Base-by-base conservation (phyloP, 2,113 vertebrate genomes). In the Ceyx melanurus region DNA sequence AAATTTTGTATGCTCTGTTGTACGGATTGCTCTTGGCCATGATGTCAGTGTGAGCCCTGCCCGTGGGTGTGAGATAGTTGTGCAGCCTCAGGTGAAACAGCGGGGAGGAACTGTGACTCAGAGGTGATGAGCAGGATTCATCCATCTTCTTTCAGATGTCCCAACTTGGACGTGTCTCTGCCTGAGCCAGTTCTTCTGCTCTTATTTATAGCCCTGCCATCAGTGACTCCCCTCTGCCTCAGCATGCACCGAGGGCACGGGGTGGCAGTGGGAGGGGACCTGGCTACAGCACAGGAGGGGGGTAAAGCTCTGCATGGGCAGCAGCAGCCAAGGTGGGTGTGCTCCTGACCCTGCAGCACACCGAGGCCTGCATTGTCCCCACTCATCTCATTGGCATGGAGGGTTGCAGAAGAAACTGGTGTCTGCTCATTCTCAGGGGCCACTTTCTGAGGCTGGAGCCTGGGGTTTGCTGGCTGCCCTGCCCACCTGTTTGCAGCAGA, bases 201-300 rank as follows among this genome's bases (percentile, higher is more conserved):
- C 43, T 46, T 48, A 0, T 82, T 79, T 79, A 6, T 20, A 18
- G 61, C 8, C 15, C 57, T 84, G 80, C 82, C 42, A 11, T 3
- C 65, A 40, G 23, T 64, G 70, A 14, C 35, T 46, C 35, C 3
- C 9, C 65, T 43, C 7, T 7, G 22, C 53, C 54, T 64, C 20
- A 3, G 22, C 0, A 1, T 5, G 33, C 9, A 0, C 29, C 3
- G 0, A 61, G 77, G 70, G 25, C 73, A 29, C n/a, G 2, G 19
- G 17, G 6, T 37, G 40, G 5, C 45, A 18, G 33, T 5, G 6
- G 4, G 2, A 18, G 23, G 28, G 18, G 17, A 29, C 53, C 42
- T 2, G n/a, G 4, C 33, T 37, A 14, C 9, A 5, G 1, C 13
- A 3, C 4, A 0, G 37, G 37, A 37, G 37, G 37, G 37, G 37